Evolutionary conservation across 2,888 invertebrate genomes (phyloP).

Genomic region (Toxonevra muliebris): DNA sequence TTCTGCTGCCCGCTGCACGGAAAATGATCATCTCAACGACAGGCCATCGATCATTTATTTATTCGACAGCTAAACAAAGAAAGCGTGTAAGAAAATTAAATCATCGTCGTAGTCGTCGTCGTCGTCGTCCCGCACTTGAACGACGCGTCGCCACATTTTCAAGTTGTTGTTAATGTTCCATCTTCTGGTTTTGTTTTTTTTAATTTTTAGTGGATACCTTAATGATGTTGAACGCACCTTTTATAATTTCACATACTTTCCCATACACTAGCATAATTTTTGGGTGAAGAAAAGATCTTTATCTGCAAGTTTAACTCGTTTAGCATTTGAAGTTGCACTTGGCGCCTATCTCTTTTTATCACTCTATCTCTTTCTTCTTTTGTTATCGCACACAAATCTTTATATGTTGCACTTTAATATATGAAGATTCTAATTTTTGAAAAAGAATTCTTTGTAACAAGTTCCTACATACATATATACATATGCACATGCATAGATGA

Average conservation of each 20-base stretch:
- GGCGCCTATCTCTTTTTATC: no score
- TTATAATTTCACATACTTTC: neutral
- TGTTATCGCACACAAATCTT: no score
- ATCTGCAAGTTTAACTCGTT: slow-evolving; percentile 60
- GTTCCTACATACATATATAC: no score
- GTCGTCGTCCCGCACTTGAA: slow-evolving; percentile 32
- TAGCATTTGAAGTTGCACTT: slow-evolving; percentile 47
- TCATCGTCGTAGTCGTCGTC: slow-evolving; percentile 52
- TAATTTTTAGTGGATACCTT: neutral
- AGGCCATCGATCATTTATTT: slow-evolving; percentile 52
- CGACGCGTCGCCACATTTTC: slow-evolving; percentile 32
- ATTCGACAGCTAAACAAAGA: slow-evolving; percentile 41
- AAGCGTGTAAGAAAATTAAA: slow-evolving; percentile 57
- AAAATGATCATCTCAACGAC: slow-evolving; percentile 57
- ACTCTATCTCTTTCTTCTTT: no score
- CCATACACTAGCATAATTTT: no score
- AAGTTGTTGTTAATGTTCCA: slow-evolving; percentile 1
- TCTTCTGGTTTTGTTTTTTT: neutral
- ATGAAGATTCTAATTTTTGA: no score
- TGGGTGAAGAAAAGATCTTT: slow-evolving; percentile 48
- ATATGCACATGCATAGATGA: no score
- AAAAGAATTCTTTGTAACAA: no score
- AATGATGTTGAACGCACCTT: neutral
- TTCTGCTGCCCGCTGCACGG: slow-evolving; percentile 45
- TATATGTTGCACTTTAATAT: no score